Evolutionary conservation across 2,888 invertebrate genomes (phyloP).

Genomic region (Xanthorhoe spadicearia): DNA sequence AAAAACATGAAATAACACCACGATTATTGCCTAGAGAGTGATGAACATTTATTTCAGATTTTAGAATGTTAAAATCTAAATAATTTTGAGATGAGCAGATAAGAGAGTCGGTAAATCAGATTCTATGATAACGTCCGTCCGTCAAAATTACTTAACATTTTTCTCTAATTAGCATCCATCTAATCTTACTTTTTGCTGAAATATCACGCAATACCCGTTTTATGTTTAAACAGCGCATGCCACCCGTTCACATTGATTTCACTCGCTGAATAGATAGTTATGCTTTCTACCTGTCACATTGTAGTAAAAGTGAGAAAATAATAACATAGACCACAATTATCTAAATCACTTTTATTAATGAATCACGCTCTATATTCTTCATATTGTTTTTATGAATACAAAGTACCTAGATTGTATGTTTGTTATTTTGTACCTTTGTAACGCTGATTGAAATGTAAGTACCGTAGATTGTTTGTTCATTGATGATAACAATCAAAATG

Average conservation of each 20-base stretch:
- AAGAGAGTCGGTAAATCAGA: background rate
- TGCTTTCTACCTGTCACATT: constrained; percentile 61
- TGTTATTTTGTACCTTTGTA: constrained; percentile 17
- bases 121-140: background rate
- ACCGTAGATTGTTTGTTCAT: constrained; percentile 30
- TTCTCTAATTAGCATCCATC: constrained; percentile 17
- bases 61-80: too few species aligned
- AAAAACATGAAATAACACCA: too few species aligned
- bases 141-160: constrained; percentile 9
- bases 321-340: constrained; percentile 28
- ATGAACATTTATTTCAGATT: too few species aligned
- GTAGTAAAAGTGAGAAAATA: constrained; percentile 42
- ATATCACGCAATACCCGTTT: constrained; percentile 59
- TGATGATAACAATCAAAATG: constrained; percentile 43
- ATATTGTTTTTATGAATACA: constrained; percentile 24
- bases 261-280: constrained; percentile 63
- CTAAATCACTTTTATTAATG: constrained; percentile 30
- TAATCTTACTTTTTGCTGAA: constrained; percentile 25
- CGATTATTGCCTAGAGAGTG: too few species aligned
- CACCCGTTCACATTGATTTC: constrained; percentile 64
- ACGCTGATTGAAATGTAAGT: constrained; percentile 24
- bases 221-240: constrained; percentile 50
- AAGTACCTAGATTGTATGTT: constrained; percentile 10
- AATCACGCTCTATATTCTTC: constrained; percentile 24
- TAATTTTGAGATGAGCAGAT: too few species aligned